Base-by-base conservation (phyloP, 1,140 invertebrate genomes). In the Whitmania pigra region DNA sequence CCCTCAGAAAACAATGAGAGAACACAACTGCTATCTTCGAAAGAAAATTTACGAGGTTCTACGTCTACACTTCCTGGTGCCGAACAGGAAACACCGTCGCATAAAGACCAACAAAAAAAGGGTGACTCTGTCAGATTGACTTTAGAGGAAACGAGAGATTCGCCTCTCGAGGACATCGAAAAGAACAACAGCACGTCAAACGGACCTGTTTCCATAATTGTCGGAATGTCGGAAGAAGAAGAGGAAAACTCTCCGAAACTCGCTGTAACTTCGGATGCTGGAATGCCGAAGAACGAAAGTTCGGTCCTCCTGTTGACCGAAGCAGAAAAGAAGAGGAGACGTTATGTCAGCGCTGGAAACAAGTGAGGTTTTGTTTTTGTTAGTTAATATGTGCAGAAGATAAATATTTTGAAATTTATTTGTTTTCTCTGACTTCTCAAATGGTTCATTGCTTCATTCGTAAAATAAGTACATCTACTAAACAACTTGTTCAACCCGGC, bases 241-340 rank as follows among this genome's bases (percentile, higher is more conserved):
- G 36, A 43, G 7, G n/a, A 31, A 22, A 27, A 43, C 20, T 29
- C 25, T 22, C 25, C n/a, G 22, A 36, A 7, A 43, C 29, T 68
- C 11, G 36, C 25, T 13, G 67, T 43, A 11, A 70, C 53, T 0
- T 36, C 69, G 15, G 49, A 63, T 31, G 57, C 57, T 13, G 57
- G 36, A 9, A 0, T 70, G 69, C 69, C 69, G 18, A 70, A 70
- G 69, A 70, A 70, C 43, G 43, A 49, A 49, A 70, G 69, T 49
- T 53, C 43, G 15, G 31, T 49, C 31, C 53, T 70, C 22, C 69
- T 70, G 4, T 53, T 70, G 29, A 22, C 69, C 6, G 69, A 70
- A 9, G 49, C 25, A 25, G 31, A 70, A 49, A 40, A 49, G 20
- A 70, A 53, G 25, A 70, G 69, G 22, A 40, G 29, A 49, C 40